A percentile compares a stretch with the other conserved stretches of the same genome.
These are phyloP conservation scores for Pseudocheirus occidentalis DNA, from an alignment of 2,797 vertebrate species.

Conservation along the genomic window DNA sequence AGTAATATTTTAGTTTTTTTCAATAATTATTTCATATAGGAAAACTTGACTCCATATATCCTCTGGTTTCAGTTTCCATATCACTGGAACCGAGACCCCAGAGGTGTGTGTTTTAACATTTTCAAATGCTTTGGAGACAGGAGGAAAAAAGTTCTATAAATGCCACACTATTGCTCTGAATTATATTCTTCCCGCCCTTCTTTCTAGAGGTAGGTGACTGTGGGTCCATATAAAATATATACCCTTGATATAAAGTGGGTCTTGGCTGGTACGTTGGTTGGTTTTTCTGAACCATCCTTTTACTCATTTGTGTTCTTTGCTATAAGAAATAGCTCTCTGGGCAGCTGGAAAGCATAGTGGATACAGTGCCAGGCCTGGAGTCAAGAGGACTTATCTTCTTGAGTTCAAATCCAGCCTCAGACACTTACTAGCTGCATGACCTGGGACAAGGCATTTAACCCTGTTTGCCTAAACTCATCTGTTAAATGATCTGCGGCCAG, in stretches of 20 bases:
- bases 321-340: background rate
- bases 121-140: constrained; percentile 22
- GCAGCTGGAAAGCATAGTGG: background rate
- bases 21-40: background rate
- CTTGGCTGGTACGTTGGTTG: background rate
- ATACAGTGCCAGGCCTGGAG: background rate
- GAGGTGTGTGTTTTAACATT: background rate
- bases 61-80: background rate
- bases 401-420: background rate
- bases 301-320: background rate
- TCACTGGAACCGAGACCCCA: background rate
- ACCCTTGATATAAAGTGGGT: background rate
- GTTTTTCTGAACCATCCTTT: background rate
- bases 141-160: background rate
- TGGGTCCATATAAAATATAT: background rate
- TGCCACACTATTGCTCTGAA: background rate
- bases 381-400: background rate
- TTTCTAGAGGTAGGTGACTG: background rate
- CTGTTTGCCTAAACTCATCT: background rate
- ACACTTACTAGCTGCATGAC: background rate
- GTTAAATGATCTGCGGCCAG: background rate
- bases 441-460: background rate
- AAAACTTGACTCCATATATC: background rate
- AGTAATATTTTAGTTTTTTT: background rate
- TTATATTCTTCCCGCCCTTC: too few species aligned